Conservation (phyloP, 2,113 vertebrate species). For the Takifugu bimaculatus region DNA sequence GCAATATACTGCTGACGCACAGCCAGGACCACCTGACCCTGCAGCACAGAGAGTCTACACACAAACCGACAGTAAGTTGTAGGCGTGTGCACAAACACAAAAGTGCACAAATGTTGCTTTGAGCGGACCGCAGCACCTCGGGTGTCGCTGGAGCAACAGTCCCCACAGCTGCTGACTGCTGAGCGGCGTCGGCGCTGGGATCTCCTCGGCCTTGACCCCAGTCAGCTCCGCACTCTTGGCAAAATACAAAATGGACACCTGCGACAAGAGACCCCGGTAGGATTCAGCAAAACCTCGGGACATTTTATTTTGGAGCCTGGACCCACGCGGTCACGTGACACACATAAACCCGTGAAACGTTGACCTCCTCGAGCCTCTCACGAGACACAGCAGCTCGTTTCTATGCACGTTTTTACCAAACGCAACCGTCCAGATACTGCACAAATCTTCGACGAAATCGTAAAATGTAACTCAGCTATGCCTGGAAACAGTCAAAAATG, state of each 20-base stretch:
- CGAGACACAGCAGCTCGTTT: too few species aligned
- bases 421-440: too few species aligned
- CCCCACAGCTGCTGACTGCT: slow-evolving; percentile 83
- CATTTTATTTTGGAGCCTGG: too few species aligned
- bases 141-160: slow-evolving; percentile 79
- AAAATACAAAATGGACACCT: slow-evolving; percentile 86
- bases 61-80: background rate
- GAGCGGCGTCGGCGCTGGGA: slow-evolving; percentile 75
- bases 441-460: background rate
- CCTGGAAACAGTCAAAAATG: background rate
- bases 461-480: background rate
- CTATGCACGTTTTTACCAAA: too few species aligned
- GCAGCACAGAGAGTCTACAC: slow-evolving; percentile 55
- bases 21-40: slow-evolving; percentile 84
- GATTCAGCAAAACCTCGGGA: background rate
- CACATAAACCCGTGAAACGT: too few species aligned
- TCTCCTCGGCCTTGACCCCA: slow-evolving; percentile 82
- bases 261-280: background rate
- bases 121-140: slow-evolving; percentile 70
- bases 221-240: slow-evolving; percentile 88
- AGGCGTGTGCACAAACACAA: background rate
- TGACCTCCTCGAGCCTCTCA: too few species aligned
- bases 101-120: background rate
- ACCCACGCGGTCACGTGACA: too few species aligned
- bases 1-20: slow-evolving; percentile 87